A percentile compares a stretch with the other conserved stretches of the same genome.
Conservation (phyloP, 37 sponge, comb jelly and placozoan species). For the Hexactinellida sp. region DNA sequence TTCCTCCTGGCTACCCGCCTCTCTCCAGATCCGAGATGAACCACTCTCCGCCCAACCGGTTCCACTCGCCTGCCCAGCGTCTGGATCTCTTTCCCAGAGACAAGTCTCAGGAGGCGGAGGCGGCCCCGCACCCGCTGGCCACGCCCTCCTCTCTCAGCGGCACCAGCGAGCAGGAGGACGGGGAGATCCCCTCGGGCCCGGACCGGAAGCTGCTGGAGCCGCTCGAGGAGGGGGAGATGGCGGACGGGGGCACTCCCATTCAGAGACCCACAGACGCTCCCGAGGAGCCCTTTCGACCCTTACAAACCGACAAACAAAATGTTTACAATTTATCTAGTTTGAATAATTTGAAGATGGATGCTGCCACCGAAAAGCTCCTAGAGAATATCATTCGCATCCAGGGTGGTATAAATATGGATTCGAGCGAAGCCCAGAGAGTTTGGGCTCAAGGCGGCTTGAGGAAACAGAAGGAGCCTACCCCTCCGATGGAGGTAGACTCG, state of each 20-base stretch:
- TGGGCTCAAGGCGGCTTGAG: constrained; percentile 9
- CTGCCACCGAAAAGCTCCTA: not conserved
- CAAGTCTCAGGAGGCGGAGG: not conserved
- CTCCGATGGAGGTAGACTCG: not conserved
- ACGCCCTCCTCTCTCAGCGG: constrained; percentile 6
- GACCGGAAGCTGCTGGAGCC: not conserved
- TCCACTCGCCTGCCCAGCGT: not conserved
- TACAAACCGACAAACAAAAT: not conserved
- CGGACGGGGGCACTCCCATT: not conserved
- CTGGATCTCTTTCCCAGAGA: not conserved
- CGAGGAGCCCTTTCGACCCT: not conserved
- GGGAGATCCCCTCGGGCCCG: not conserved
- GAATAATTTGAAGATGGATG: not conserved
- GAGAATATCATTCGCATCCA: constrained; percentile 7
- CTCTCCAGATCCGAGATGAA: not conserved
- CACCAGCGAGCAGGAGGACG: not conserved
- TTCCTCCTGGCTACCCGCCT: not conserved
- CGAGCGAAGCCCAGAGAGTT: not conserved
- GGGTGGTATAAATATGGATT: not conserved
- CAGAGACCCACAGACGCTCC: not conserved
- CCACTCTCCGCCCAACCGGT: not conserved
- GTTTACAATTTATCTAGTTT: not conserved
- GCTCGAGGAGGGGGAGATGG: not conserved
- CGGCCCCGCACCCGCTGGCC: not conserved
- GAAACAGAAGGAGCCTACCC: not conserved